Evolutionary conservation across 2,113 vertebrate genomes (phyloP).

Genomic region (Tonatia bakeri): DNA sequence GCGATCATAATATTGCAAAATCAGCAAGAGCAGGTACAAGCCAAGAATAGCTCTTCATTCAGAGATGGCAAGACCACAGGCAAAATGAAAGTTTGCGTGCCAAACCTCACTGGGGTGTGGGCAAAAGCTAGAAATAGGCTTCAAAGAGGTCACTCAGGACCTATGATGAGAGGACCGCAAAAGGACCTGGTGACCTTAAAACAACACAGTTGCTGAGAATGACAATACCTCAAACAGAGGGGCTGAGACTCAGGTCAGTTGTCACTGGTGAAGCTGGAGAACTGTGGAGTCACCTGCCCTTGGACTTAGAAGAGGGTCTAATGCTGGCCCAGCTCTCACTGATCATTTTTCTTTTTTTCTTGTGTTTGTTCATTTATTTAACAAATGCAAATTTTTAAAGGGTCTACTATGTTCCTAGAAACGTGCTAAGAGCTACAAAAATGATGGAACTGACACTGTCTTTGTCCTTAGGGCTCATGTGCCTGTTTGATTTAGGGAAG

Average conservation of each 20-base stretch:
- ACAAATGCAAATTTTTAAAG: not conserved
- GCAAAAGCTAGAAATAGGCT: not conserved
- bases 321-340: not conserved
- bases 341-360: not conserved
- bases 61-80: not conserved
- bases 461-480: not conserved
- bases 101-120: not conserved
- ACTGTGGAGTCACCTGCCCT: not conserved
- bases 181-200: not conserved
- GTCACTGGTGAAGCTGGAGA: not conserved
- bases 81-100: not conserved
- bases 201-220: not conserved
- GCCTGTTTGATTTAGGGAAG: not conserved
- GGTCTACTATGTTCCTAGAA: not conserved
- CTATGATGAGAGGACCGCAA: not conserved
- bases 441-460: not conserved
- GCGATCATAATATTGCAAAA: slow-evolving; percentile 43
- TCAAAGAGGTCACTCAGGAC: not conserved
- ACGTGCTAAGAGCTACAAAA: not conserved
- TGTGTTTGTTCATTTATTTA: not conserved
- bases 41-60: not conserved
- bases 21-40: not conserved
- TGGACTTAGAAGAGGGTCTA: not conserved
- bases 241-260: not conserved
- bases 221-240: not conserved